Evolutionary conservation across 2,113 vertebrate species (phyloP).

Genomic region (Centropus unirufus): DNA sequence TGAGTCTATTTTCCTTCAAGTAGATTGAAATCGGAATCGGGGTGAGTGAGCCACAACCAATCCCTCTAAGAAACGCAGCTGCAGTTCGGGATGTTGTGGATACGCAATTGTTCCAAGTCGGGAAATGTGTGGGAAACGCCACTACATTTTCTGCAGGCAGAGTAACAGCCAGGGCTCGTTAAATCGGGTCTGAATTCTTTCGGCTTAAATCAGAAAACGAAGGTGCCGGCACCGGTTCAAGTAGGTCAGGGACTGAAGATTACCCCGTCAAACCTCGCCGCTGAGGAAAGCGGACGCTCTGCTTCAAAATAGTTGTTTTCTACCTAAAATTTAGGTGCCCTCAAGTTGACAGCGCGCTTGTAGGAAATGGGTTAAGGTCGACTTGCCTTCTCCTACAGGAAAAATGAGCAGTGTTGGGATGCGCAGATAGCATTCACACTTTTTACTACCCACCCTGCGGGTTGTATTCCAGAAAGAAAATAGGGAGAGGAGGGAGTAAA

Average conservation of each 20-base stretch:
- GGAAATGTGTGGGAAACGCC: not conserved
- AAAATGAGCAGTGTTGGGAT: not conserved
- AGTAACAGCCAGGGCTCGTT: not conserved
- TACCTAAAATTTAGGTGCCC: not conserved
- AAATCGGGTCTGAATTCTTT: not conserved
- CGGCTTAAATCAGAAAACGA: not conserved
- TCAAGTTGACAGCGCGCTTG: not conserved
- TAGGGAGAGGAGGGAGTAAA: rapidly evolving
- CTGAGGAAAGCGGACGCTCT: not conserved
- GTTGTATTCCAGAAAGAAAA: not conserved
- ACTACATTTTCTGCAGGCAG: not conserved
- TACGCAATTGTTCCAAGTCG: not conserved
- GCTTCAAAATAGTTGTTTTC: not conserved
- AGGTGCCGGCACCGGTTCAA: not conserved
- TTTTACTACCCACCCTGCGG: not conserved
- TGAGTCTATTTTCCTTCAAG: not conserved
- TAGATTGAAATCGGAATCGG: not conserved
- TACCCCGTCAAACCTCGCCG: not conserved
- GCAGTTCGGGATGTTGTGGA: not conserved
- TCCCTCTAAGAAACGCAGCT: not conserved
- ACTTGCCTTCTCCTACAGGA: not conserved
- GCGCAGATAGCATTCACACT: not conserved
- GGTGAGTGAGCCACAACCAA: not conserved
- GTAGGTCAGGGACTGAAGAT: not conserved
- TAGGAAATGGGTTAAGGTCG: not conserved